Conservation (phyloP, 2,888 invertebrate genomes). For the Macrophya alboannulata region DNA sequence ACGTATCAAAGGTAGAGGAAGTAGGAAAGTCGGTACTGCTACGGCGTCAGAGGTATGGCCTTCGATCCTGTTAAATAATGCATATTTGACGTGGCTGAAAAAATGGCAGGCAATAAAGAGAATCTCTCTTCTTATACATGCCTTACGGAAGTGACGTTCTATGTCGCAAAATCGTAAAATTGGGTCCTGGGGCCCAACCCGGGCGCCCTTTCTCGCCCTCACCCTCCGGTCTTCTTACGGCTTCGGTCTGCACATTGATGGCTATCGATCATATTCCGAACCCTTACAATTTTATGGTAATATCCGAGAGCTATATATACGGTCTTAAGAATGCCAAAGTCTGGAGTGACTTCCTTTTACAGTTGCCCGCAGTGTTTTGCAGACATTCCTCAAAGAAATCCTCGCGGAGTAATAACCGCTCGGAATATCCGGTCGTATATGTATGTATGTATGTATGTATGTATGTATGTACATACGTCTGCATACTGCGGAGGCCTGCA, state of each 20-base stretch:
- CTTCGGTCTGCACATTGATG: conserved; percentile 75
- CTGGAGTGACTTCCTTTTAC: conserved; percentile 36
- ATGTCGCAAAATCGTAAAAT: conserved; percentile 77
- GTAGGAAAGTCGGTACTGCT: not conserved
- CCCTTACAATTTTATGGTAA: conserved; percentile 57
- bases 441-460: not conserved
- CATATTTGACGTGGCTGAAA: conserved; percentile 51
- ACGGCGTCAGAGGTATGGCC: not conserved
- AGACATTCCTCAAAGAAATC: not conserved
- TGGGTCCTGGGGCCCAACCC: conserved; percentile 67
- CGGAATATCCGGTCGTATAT: not conserved
- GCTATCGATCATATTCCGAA: conserved; percentile 72
- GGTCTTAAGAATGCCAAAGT: conserved; percentile 32
- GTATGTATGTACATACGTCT: not conserved
- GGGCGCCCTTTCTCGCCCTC: conserved; percentile 61
- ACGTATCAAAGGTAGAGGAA: not conserved
- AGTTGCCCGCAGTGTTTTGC: conserved; percentile 22
- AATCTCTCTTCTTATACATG: conserved; percentile 49
- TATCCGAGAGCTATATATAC: conserved; percentile 45
- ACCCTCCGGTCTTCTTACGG: conserved; percentile 76
- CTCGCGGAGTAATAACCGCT: not conserved
- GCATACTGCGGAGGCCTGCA: not conserved
- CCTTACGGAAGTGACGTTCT: conserved; percentile 75
- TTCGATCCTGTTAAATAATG: conserved; percentile 25
- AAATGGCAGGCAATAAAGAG: conserved; percentile 74